Evolutionary conservation across 2,888 invertebrate species (phyloP).

Genomic region (Hydrotaea cyrtoneurina): DNA sequence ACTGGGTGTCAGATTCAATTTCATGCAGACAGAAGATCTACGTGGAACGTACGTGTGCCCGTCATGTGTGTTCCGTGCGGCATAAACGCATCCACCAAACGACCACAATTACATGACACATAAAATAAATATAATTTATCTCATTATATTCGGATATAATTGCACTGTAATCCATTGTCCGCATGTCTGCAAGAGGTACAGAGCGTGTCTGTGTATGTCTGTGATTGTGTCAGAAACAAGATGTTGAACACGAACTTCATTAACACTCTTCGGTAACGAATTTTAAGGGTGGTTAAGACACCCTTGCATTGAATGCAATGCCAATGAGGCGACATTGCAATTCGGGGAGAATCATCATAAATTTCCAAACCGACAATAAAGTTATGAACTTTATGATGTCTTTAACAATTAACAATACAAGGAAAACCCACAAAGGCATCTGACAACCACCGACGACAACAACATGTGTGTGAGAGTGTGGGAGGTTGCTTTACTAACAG

Average conservation of each 20-base stretch:
- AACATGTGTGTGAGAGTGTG: neutral
- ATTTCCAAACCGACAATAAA: conserved; percentile 24
- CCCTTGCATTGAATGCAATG: conserved; percentile 7
- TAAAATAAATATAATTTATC: neutral
- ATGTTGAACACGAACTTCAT: conserved; percentile 52
- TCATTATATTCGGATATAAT: neutral
- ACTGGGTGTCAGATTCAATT: neutral
- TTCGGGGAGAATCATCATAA: neutral
- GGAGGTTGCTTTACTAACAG: neutral
- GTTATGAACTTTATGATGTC: conserved; percentile 54
- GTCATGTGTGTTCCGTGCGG: neutral
- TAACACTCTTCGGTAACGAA: conserved; percentile 37
- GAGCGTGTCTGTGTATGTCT: neutral
- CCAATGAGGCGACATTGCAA: neutral
- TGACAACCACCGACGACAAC: neutral
- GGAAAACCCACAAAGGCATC: conserved; percentile 1
- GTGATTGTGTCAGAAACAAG: neutral
- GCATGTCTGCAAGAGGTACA: neutral
- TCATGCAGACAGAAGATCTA: neutral
- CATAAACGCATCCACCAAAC: neutral
- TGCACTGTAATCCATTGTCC: neutral
- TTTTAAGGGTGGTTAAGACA: neutral
- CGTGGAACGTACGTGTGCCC: neutral
- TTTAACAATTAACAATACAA: conserved; percentile 53
- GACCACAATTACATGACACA: neutral